Percentiles rank a stretch among this genome's conserved stretches.
Evolutionary conservation across 2,797 vertebrate species (phyloP).

Genomic region (Valencia hispanica): DNA sequence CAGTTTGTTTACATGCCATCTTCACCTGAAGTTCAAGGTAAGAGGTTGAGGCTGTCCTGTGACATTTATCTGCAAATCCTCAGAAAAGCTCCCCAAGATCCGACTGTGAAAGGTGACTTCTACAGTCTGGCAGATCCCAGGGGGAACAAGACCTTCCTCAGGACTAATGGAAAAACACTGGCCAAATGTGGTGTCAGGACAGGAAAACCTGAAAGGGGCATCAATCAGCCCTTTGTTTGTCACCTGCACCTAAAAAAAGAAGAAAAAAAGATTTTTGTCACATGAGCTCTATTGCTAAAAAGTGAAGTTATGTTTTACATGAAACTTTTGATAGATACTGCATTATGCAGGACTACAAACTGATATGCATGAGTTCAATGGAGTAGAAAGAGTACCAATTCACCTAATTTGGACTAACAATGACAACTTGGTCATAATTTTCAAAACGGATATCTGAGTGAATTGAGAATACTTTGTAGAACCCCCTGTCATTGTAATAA

Average conservation of each 20-base stretch:
- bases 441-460: background rate
- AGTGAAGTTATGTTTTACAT: constrained; percentile 1
- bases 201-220: constrained; percentile 78
- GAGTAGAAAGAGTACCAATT: background rate
- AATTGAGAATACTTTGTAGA: background rate
- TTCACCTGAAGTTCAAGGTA: constrained; percentile 80
- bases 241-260: constrained; percentile 76
- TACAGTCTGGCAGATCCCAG: constrained; percentile 74
- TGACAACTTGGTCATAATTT: background rate
- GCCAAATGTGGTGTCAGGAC: constrained; percentile 73
- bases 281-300: background rate
- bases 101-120: constrained; percentile 81
- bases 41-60: constrained; percentile 75
- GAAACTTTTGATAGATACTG: background rate
- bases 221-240: constrained; percentile 86
- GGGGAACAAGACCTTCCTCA: constrained; percentile 78
- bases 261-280: background rate
- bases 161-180: constrained; percentile 84
- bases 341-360: background rate
- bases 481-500: background rate
- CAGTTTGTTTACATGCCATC: background rate
- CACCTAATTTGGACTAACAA: background rate
- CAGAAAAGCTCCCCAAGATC: constrained; percentile 81
- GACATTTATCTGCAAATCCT: constrained; percentile 83
- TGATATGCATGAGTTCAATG: background rate